Evolutionary conservation across 2,113 vertebrate genomes (phyloP), one percentile per base, ranked within the genome.

Genomic region (Hippocampus comes): DNA sequence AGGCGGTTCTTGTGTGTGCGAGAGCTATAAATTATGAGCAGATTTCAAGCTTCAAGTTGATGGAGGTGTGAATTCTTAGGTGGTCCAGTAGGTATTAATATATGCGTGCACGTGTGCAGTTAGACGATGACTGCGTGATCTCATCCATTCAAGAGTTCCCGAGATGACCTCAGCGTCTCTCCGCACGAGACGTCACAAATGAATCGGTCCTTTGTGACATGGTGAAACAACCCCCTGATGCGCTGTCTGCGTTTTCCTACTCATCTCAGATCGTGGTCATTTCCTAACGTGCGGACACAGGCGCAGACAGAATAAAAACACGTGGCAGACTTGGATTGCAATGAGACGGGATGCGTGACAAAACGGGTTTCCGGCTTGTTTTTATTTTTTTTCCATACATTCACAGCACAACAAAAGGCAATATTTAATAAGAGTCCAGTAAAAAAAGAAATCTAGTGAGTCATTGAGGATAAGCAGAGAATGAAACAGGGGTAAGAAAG

Each of bases 21-120:
- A 56, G 73, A 83, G 86, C 85, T 76, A 88, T 92, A 91, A 92
- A 91, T 91, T 89, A 90, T 77, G 80, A 78, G 84, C 81, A 73
- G 71, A 73, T 81, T 81, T 77, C 84, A 82, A 15, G 76, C 66
- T 84, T 84, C 82, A 82, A 83, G 77, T 75, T 81, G 59, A 82
- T 71, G 83, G 73, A 82, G 75, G 76, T 87, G 88, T 88, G 88
- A 90, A 88, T 87, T 77, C 72, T 82, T 70, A n/a, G 73, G 80
- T 82, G 76, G 72, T 75, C 63, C 71, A 70, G 68, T 78, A 67
- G 77, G 61, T 71, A 4, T 69, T 9, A 56, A 46, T 51, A 4
- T 34, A 21, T 78, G 20, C 63, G 55, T 30, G 75, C 56, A 72
- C 42, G 68, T 48, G 61, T 34, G 59, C 17, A 30, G 63, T 76